Evolutionary conservation across 1,140 invertebrate genomes (phyloP).

Genomic region (Homarus americanus): DNA sequence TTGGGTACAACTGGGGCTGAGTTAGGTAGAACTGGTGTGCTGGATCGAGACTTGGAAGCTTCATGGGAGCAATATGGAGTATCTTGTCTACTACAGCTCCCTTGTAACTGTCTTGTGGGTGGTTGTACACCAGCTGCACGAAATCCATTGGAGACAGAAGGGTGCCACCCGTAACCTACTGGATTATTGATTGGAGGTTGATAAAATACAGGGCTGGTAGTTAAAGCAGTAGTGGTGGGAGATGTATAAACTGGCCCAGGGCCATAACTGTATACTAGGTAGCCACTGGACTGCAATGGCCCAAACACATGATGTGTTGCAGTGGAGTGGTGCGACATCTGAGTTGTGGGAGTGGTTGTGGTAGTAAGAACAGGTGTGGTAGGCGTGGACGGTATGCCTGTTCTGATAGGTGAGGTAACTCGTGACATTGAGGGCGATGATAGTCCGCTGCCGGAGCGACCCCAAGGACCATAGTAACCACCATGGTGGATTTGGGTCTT

Average conservation of each 20-base stretch:
- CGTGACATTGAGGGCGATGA: constrained; percentile 45
- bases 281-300: constrained; percentile 45
- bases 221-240: constrained; percentile 29
- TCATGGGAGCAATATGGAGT: constrained; percentile 49
- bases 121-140: constrained; percentile 11
- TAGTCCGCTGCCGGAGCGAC: constrained; percentile 35
- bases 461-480: constrained; percentile 72
- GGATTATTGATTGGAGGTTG: constrained; percentile 29
- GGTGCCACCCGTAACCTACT: constrained; percentile 54
- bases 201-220: constrained; percentile 31
- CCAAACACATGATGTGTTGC: constrained; percentile 54
- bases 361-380: constrained; percentile 62
- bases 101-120: constrained; percentile 24
- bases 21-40: constrained; percentile 52
- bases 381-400: constrained; percentile 62
- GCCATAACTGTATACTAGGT: constrained; percentile 56
- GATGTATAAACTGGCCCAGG: constrained; percentile 51
- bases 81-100: constrained; percentile 29
- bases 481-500: constrained; percentile 61
- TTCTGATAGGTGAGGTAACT: constrained; percentile 64
- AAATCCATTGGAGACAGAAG: constrained; percentile 46
- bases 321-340: constrained; percentile 20
- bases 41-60: constrained; percentile 53
- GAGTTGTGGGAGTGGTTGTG: constrained; percentile 27
- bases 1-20: constrained; percentile 56